Conservation (phyloP, 2,888 invertebrate species). For the Cybosia mesomella region DNA sequence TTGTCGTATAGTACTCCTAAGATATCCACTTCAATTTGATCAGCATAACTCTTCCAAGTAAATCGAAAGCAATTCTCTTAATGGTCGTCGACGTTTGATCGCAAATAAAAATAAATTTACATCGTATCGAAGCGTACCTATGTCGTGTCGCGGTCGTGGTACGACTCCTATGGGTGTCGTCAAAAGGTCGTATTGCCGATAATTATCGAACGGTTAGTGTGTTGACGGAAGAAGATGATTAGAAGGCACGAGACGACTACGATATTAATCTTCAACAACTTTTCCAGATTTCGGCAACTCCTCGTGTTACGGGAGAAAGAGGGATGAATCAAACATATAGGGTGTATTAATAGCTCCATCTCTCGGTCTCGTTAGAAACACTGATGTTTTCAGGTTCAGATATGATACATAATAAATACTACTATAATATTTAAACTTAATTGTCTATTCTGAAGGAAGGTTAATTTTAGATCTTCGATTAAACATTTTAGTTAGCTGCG, state of each 20-base stretch:
- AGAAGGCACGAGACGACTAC: constrained; percentile 34
- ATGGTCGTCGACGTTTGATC: constrained; percentile 60
- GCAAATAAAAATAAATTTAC: constrained; percentile 77
- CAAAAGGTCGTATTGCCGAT: constrained; percentile 53
- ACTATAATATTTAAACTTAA: too few species aligned
- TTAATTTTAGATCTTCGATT: too few species aligned
- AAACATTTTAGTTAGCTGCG: neutral
- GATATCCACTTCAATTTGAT: constrained; percentile 43
- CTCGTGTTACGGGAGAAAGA: too few species aligned
- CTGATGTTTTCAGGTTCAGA: too few species aligned
- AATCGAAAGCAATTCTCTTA: constrained; percentile 73
- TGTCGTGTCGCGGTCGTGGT: constrained; percentile 53
- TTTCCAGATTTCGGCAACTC: neutral
- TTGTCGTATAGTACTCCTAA: neutral
- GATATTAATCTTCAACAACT: constrained; percentile 10
- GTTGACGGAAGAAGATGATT: constrained; percentile 29
- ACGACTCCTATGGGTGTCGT: constrained; percentile 75
- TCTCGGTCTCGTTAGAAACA: too few species aligned
- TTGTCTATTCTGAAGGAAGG: too few species aligned
- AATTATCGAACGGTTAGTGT: constrained; percentile 59
- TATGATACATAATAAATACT: too few species aligned
- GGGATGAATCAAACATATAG: too few species aligned
- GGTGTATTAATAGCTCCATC: too few species aligned
- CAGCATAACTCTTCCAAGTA: constrained; percentile 51
- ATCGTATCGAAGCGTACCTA: constrained; percentile 47